These are phyloP conservation scores for Protomyctophum bolini DNA, from an alignment of 2,113 vertebrate species.

Conservation along the genomic window DNA sequence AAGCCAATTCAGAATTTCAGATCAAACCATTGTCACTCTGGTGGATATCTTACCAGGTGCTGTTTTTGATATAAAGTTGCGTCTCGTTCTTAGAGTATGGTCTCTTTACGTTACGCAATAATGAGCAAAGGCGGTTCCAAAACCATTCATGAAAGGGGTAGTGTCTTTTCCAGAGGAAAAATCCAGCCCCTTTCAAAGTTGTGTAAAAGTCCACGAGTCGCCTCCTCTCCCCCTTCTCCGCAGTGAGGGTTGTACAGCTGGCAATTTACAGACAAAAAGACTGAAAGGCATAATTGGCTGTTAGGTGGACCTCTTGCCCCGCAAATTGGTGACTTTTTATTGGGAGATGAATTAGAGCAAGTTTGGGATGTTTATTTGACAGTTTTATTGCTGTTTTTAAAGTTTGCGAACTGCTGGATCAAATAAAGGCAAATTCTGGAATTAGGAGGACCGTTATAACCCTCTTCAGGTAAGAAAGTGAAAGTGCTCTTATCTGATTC, in stretches of 20 bases:
- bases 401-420: slow-evolving; percentile 1
- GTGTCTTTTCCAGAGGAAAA: slow-evolving; percentile 67
- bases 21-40: too few relatives aligned
- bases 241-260: slow-evolving; percentile 68
- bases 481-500: background rate
- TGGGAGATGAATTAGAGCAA: slow-evolving; percentile 21
- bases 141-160: slow-evolving; percentile 72
- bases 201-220: slow-evolving; percentile 43
- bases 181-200: slow-evolving; percentile 64
- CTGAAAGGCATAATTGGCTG: slow-evolving; percentile 44
- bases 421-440: background rate
- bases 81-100: background rate
- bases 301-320: slow-evolving; percentile 22
- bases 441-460: slow-evolving; percentile 57
- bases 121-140: slow-evolving; percentile 36
- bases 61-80: background rate
- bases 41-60: too few relatives aligned
- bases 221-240: slow-evolving; percentile 18
- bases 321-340: slow-evolving; percentile 19
- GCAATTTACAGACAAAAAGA: slow-evolving; percentile 54
- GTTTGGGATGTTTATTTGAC: slow-evolving; percentile 5
- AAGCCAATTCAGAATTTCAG: too few relatives aligned
- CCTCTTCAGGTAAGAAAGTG: slow-evolving; percentile 55
- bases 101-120: slow-evolving; percentile 33
- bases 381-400: background rate